phyloP scores from a whole-genome alignment of 2,888 invertebrate species.

The Rhimphoctona megacephalus region DNA sequence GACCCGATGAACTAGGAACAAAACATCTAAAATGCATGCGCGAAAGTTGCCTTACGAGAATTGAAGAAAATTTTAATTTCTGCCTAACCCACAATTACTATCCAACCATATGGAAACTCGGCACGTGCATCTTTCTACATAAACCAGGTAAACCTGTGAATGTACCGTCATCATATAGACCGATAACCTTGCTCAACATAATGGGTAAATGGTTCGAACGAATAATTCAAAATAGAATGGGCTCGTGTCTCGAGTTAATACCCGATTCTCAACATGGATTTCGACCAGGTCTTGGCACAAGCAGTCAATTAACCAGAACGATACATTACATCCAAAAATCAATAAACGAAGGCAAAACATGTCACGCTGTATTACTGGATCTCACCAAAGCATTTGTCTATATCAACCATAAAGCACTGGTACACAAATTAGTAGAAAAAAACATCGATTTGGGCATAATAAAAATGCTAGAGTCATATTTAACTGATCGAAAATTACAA shows the following conservation, averaged over 20 bases:
- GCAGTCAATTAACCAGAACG: conserved; percentile 46
- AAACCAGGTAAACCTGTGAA: conserved; percentile 31
- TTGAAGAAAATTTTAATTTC: too few species aligned
- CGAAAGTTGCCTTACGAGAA: conserved; percentile 2
- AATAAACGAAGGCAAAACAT: conserved; percentile 39
- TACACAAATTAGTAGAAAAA: conserved; percentile 27
- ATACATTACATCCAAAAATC: conserved; percentile 36
- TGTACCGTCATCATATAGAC: conserved; percentile 22
- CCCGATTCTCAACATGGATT: conserved; percentile 36
- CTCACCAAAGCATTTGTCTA: conserved; percentile 52
- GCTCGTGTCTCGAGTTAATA: neutral
- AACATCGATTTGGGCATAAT: neutral
- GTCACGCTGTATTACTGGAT: conserved; percentile 39
- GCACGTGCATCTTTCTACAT: conserved; percentile 44
- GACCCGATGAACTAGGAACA: neutral
- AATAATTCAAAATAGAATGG: conserved; percentile 32
- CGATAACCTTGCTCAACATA: conserved; percentile 49
- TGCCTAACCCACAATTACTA: conserved; percentile 10
- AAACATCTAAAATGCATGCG: too few species aligned
- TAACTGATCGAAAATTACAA: conserved; percentile 13
- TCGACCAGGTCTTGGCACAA: conserved; percentile 33
- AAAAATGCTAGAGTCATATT: neutral
- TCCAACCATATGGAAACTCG: conserved; percentile 32
- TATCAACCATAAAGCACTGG: conserved; percentile 39
- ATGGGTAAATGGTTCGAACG: too few species aligned